These are phyloP conservation scores for Sebastes iracundus DNA, from an alignment of 2,797 vertebrate genomes.

Conservation along the genomic window DNA sequence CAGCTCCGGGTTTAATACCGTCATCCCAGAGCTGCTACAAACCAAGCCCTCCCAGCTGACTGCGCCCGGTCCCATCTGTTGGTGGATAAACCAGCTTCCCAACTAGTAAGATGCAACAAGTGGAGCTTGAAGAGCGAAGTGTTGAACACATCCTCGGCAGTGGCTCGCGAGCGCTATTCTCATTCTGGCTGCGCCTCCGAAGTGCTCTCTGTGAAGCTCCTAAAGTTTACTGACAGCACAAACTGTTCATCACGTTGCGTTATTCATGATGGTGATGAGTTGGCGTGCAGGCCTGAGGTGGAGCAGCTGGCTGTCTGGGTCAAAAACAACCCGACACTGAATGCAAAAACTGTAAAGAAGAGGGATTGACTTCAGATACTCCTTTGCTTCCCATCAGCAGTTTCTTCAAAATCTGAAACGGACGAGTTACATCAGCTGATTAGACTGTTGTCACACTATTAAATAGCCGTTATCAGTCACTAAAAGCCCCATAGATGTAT, in stretches of 20 bases:
- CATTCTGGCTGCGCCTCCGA: slow-evolving; percentile 2
- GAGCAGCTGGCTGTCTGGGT: slow-evolving; percentile 56
- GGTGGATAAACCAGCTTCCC: slow-evolving; percentile 10
- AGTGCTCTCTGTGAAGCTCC: slow-evolving; percentile 5
- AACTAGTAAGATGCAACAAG: slow-evolving; percentile 17
- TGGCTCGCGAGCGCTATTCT: not conserved
- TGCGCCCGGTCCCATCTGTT: slow-evolving; percentile 23
- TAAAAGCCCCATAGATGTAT: no score
- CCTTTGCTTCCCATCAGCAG: not conserved
- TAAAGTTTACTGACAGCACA: slow-evolving; percentile 38
- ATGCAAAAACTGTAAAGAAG: slow-evolving; percentile 14
- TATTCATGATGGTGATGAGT: slow-evolving; percentile 41
- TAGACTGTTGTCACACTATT: no score
- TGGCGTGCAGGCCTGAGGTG: slow-evolving; percentile 25
- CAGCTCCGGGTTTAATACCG: not conserved
- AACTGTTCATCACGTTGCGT: slow-evolving; percentile 12
- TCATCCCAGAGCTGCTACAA: not conserved
- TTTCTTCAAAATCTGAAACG: not conserved
- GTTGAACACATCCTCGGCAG: slow-evolving; percentile 2
- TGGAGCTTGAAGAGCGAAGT: slow-evolving; percentile 21
- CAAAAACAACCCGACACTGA: slow-evolving; percentile 31
- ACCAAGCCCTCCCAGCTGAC: slow-evolving; percentile 3
- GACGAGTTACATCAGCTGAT: not conserved
- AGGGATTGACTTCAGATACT: not conserved
- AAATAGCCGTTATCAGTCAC: no score